Conservation (phyloP, 2,113 vertebrate species). For the Otus sunia region DNA sequence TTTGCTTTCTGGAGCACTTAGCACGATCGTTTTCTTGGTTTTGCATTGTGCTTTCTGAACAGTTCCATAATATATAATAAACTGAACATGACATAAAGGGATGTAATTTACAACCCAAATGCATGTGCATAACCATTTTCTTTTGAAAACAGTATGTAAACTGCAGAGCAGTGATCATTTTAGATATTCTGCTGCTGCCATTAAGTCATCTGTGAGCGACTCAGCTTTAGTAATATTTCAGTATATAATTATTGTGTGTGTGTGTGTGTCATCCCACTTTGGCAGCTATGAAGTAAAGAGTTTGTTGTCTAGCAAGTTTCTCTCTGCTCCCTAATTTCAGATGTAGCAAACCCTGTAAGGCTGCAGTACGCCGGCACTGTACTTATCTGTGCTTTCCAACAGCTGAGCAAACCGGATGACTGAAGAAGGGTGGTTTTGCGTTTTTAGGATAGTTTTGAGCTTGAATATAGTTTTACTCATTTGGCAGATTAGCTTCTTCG, state of each 20-base stretch:
- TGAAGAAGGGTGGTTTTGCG: background rate
- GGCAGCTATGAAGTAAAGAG: conserved; percentile 36
- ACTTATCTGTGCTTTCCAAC: background rate
- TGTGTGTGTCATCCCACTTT: conserved; percentile 34
- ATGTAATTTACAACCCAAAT: conserved; percentile 26
- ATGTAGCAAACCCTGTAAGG: background rate
- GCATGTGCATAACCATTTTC: background rate
- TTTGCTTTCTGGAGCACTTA: background rate
- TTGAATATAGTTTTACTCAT: background rate
- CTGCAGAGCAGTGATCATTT: background rate
- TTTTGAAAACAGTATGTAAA: background rate
- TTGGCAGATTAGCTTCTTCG: background rate
- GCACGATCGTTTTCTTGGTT: background rate
- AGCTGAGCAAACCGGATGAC: background rate
- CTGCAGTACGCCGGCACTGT: background rate
- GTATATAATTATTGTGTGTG: conserved; percentile 40
- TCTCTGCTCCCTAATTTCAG: conserved; percentile 39
- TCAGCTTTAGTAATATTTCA: background rate
- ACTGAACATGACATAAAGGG: background rate
- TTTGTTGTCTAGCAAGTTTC: conserved; percentile 69
- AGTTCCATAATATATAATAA: background rate
- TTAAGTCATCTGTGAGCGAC: background rate
- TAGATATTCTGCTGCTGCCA: background rate
- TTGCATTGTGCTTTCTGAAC: background rate
- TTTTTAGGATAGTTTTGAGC: background rate